Base-by-base conservation (phyloP, 1,140 invertebrate genomes). In the Cecropterus lyciades region DNA sequence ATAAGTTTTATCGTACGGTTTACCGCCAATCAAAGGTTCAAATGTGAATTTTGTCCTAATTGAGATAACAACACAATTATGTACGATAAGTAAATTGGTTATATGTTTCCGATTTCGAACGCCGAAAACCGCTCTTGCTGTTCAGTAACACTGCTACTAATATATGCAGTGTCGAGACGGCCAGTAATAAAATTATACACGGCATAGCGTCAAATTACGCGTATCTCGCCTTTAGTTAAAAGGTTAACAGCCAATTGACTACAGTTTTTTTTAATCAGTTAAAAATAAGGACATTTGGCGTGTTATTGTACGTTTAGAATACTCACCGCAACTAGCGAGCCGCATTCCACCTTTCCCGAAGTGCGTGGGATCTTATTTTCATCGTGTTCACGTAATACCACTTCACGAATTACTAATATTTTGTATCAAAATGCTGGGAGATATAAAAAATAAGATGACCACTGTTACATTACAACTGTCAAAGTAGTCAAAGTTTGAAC, bases 171-270 rank as follows among this genome's bases (percentile, higher is more conserved):
- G 74, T 69, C 77, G 76, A 79, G 72, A 68, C 78, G 77, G 82
- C 82, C 80, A 75, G 84, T 91, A 89, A 91, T 89, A 89, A 89
- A 91, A 91, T 91, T 91, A 91, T 87, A 89, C 85, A 88, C 85
- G 80, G 80, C 84, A 85, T 75, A 89, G 89, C 89, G 86, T 91
- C 87, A 87, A 90, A 91, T 91, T 91, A 91, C 89, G 85, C 85
- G 79, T 85, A 82, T 88, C 82, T 87, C 85, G 86, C 87, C 87
- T 91, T 91, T 85, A 91, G 89, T 91, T 90, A 91, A 91, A 91
- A 91, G 89, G 89, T 91, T 91, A 91, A 91, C 89, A 91, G 83
- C 73, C 89, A 91, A 91, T 91, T 91, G 89, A 91, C 87, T 89
- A 89, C 82, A 82, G 84, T 89, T 89, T 89, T 89, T 87, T 89